These are phyloP conservation scores for Buceros bicornis DNA, from an alignment of 2,797 vertebrate species.

Conservation along the genomic window DNA sequence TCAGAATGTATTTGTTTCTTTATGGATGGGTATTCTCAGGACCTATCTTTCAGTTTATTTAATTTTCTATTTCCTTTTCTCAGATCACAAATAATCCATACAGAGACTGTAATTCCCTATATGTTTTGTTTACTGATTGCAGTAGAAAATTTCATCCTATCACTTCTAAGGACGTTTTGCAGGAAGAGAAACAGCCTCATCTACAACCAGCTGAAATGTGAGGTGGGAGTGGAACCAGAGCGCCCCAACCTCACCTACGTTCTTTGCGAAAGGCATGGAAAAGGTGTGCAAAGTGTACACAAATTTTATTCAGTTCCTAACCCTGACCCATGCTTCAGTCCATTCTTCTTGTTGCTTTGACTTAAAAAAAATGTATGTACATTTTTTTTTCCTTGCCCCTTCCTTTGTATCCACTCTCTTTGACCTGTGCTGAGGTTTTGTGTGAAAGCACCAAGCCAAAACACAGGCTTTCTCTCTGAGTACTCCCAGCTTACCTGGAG, in stretches of 20 bases:
- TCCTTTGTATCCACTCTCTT: slow-evolving; percentile 19
- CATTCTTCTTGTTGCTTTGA: slow-evolving; percentile 1
- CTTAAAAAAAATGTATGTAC: background rate
- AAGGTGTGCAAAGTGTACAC: background rate
- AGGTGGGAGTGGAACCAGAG: background rate
- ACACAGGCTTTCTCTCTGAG: background rate
- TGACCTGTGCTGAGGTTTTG: background rate
- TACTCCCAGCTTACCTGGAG: background rate
- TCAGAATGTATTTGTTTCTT: background rate
- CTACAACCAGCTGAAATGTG: background rate
- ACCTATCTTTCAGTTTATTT: background rate
- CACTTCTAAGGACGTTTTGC: background rate
- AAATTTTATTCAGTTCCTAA: slow-evolving; percentile 25
- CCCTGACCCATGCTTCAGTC: background rate
- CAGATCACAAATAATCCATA: background rate
- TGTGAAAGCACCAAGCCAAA: slow-evolving; percentile 29
- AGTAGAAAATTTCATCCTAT: background rate
- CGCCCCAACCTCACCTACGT: background rate
- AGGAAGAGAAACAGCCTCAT: background rate
- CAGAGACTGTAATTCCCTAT: background rate
- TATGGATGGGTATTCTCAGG: background rate
- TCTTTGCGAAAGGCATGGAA: background rate
- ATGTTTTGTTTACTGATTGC: background rate
- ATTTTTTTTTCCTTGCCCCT: background rate
- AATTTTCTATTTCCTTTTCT: background rate